These are phyloP conservation scores for Liopterus haemorrhoidalis DNA, from an alignment of 2,888 invertebrate genomes.

Conservation along the genomic window DNA sequence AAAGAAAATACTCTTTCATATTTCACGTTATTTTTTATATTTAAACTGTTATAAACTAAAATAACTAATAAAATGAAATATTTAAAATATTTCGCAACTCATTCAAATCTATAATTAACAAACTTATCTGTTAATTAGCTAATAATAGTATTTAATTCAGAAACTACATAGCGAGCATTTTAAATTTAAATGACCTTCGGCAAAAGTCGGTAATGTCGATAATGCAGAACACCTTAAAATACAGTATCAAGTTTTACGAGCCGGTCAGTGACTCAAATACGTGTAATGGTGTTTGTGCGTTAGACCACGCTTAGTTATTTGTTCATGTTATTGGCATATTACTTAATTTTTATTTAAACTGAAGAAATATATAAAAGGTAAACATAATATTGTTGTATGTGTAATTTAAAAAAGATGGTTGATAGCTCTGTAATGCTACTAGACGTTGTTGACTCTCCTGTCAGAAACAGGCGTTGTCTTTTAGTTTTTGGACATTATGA, in stretches of 20 bases:
- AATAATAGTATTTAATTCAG: too few relatives aligned
- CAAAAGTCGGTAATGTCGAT: conserved; percentile 13
- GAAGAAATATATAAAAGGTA: conserved; percentile 31
- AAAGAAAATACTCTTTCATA: too few relatives aligned
- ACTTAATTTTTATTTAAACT: conserved; percentile 26
- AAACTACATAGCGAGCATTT: too few relatives aligned
- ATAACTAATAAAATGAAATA: too few relatives aligned
- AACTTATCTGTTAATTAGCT: too few relatives aligned
- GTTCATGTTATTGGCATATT: conserved; percentile 30
- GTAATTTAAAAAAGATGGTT: conserved; percentile 7
- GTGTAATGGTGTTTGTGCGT: conserved; percentile 42
- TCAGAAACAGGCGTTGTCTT: conserved; percentile 40
- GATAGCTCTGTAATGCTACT: background rate
- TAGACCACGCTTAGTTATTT: conserved; percentile 32
- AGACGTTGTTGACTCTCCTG: conserved; percentile 16
- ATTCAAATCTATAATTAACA: too few relatives aligned
- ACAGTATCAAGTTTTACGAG: too few relatives aligned
- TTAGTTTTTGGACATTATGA: conserved; percentile 31
- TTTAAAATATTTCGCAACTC: too few relatives aligned
- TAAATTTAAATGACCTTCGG: too few relatives aligned
- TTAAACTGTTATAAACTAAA: too few relatives aligned
- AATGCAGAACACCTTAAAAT: too few relatives aligned
- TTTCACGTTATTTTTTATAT: too few relatives aligned
- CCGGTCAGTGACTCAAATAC: conserved; percentile 49
- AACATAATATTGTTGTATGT: conserved; percentile 15